Base-by-base conservation (phyloP, 2,888 invertebrate species). In the Mantis religiosa region DNA sequence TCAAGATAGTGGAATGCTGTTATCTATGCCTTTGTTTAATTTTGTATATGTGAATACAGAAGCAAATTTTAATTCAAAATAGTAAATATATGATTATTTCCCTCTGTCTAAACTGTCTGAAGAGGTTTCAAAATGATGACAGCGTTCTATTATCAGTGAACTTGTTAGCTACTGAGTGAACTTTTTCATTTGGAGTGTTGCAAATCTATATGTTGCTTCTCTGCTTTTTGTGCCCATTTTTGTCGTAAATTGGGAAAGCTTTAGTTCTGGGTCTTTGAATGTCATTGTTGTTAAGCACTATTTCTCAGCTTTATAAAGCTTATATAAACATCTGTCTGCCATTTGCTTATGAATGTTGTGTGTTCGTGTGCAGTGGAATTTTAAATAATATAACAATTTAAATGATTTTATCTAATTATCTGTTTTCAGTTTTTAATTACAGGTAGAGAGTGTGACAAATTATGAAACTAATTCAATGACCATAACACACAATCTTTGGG, bases 381-480 rank as follows among this genome's bases (percentile, higher is more conserved):
- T 71, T 71, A 71, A 71, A 71, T 71, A 71, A 71, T 71, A 71
- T 71, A 71, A 71, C 54, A 71, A 71, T 15, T 71, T 20, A 71
- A 71, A 20, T 71, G 54, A 71, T 15, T 20, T 71, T 71, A 71
- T 71, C 54, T 71, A 71, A 71, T 71, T 71, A 87, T 82, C 47
- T 87, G 34, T 87, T 87, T 87, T 28, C 87, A 87, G 87, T 87
- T 87, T 87, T 86, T 87, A 71, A 71, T 71, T 71, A 71, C 54
- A 71, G 54, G 54, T 71, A 71, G 54, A 71, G 54, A 71, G 54
- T 71, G 54, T 71, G 54, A 71, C 54, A 20, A 71, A 20, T 71
- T 71, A 71, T 71, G 20, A 71, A 71, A 71, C 54, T 71, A 71
- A 71, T 71, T 71, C 54, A 71, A 71, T 71, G 54, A 71, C 54